Evolutionary conservation across 2,888 invertebrate species (phyloP), one percentile per base, ranked within the genome.

Genomic region (Hydraecia micacea): DNA sequence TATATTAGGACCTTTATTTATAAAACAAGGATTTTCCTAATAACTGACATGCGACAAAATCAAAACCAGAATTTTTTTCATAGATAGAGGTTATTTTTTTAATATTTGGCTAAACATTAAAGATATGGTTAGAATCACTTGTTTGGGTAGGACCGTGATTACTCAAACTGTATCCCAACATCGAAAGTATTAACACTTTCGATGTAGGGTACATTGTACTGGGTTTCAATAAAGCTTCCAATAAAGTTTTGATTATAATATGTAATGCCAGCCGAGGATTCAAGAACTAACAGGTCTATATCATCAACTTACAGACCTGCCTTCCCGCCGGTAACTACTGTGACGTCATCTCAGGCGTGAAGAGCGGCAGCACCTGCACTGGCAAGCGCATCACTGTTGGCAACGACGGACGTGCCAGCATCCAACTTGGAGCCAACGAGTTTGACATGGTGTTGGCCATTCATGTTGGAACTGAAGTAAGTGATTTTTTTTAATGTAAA

Each of bases 261-360:
- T 46, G 25, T 3, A 25, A 46, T 6, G 9, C 2, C 39, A 9
- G 15, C n/a, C 7, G n/a, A 28, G 13, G 9, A n/a, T 46, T n/a
- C 15, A 62, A 13, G 0, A 62, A 71, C 32, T 81, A 55, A 76
- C 6, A 3, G 46, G 21, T 21, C 1, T 28, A 13, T 49, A 58
- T 79, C 68, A 28, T 73, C 69, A 74, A 75, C 58, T 89, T 93
- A 25, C 93, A 97, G 94, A 98, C 98, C 3, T 98, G 98, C 79
- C 96, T 99, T 55, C 98, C 98, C 0, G 96, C 97, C 69, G 99
- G 99, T 36, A 96, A 89, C 0, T 99, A 99, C 94, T 99, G 99
- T 92, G 99, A 99, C 94, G 97, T 99, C 36, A 98, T 99, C 86
- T 98, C 98, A n/a, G 99, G 99, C 0, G 93, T 95, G 32, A 95